A percentile compares a stretch with the other conserved stretches of the same genome.
Evolutionary conservation across 1,140 invertebrate genomes (phyloP).

Genomic region (Meteorus sp.): DNA sequence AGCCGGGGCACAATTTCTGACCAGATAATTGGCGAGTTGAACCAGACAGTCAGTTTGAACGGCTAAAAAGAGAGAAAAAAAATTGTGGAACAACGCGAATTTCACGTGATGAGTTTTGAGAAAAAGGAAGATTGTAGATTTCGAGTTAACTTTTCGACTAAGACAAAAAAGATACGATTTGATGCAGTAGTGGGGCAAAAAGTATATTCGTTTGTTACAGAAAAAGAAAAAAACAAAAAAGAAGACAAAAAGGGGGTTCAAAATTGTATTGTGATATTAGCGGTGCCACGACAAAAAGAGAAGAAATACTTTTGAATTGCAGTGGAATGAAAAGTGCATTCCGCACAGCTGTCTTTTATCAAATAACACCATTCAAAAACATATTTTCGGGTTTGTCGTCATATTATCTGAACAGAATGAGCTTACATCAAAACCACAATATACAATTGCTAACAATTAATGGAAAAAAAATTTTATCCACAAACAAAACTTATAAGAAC

Average conservation of each 20-base stretch:
- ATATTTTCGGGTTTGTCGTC: constrained; percentile 27
- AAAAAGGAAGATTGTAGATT: constrained; percentile 22
- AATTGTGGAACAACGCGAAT: no score
- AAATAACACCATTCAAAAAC: constrained; percentile 4
- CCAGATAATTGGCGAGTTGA: constrained; percentile 32
- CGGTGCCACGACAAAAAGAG: constrained; percentile 24
- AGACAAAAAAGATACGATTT: constrained; percentile 13
- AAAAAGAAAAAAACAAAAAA: constrained; percentile 18
- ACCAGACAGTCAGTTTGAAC: constrained; percentile 16
- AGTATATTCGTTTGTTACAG: constrained; percentile 22
- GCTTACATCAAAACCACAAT: constrained; percentile 35
- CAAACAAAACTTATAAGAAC: no score
- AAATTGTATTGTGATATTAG: constrained; percentile 30
- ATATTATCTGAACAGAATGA: constrained; percentile 45
- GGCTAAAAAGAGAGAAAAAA: neutral
- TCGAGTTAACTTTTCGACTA: constrained; percentile 17
- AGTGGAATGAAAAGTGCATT: constrained; percentile 1
- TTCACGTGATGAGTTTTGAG: constrained; percentile 4
- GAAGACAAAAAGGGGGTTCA: constrained; percentile 16
- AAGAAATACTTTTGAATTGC: neutral
- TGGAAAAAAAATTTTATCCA: constrained; percentile 1
- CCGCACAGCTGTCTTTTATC: neutral
- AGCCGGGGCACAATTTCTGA: constrained; percentile 31
- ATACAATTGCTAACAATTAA: constrained; percentile 2
- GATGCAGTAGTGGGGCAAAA: constrained; percentile 13